A percentile compares a stretch with the other conserved stretches of the same genome.
phyloP scores from a whole-genome alignment of 2,888 invertebrate species.

The Smittia sp. region DNA sequence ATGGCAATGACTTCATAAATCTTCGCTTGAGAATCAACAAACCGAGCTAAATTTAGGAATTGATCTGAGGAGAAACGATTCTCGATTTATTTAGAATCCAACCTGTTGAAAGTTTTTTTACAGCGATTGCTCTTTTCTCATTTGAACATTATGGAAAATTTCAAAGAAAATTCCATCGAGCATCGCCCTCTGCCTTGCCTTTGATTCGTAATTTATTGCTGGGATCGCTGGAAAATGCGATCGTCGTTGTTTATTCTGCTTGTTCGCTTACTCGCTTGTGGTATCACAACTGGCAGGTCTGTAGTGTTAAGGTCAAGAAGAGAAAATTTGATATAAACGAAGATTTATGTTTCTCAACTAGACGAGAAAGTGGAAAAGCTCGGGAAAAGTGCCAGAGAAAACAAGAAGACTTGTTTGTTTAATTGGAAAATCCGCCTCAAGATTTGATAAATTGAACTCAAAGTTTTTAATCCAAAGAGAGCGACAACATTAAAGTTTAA shows the following conservation, averaged over 20 bases:
- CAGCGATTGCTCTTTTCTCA: not conserved
- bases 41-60: too few species aligned
- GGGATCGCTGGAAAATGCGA: not conserved
- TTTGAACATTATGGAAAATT: too few species aligned
- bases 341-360: not conserved
- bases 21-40: not conserved
- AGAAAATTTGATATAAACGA: not conserved
- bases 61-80: too few species aligned
- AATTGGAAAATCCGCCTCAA: too few species aligned
- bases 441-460: too few species aligned
- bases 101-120: constrained; percentile 8
- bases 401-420: too few species aligned
- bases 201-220: not conserved
- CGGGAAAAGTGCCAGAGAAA: not conserved
- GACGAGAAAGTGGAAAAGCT: not conserved
- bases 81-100: not conserved
- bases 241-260: not conserved
- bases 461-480: too few species aligned
- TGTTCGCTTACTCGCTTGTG: not conserved
- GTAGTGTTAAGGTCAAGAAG: not conserved
- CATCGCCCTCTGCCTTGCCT: not conserved
- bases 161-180: too few species aligned
- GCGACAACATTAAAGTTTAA: too few species aligned
- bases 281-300: not conserved
- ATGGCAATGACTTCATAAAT: not conserved